A percentile compares a stretch with the other conserved stretches of the same genome.
phyloP scores from a whole-genome alignment of 2,797 vertebrate genomes.

The Zonotrichia albicollis region DNA sequence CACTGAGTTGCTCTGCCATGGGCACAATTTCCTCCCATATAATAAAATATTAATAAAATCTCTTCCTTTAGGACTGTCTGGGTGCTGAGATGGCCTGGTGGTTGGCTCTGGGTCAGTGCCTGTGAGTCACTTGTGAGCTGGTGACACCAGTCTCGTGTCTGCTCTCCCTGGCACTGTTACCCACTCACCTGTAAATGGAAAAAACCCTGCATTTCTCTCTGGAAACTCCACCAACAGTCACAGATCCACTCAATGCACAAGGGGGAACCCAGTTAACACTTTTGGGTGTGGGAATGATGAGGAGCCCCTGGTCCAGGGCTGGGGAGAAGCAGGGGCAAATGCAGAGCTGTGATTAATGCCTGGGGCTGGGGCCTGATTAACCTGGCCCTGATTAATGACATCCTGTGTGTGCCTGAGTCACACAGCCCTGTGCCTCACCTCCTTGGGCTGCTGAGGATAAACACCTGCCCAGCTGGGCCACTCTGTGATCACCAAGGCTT shows the following conservation, averaged over 20 bases:
- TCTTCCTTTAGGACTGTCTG: not conserved
- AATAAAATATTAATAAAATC: not conserved
- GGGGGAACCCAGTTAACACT: not conserved
- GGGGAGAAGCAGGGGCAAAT: not conserved
- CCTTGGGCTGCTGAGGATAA: not conserved
- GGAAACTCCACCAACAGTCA: not conserved
- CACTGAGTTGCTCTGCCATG: not conserved
- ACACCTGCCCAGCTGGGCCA: not conserved
- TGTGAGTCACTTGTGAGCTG: not conserved
- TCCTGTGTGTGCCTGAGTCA: constrained; percentile 30
- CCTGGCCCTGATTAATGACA: constrained; percentile 23
- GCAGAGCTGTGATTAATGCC: not conserved
- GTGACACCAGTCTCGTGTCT: not conserved
- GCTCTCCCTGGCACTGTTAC: not conserved
- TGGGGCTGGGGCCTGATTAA: not conserved
- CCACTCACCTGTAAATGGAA: not conserved
- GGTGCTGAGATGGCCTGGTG: not conserved
- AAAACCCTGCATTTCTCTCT: rapidly evolving
- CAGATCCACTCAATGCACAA: not conserved
- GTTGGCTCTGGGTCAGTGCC: not conserved
- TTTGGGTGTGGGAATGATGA: not conserved
- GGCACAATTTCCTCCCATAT: not conserved
- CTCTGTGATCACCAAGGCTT: not conserved
- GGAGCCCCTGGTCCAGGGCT: not conserved
- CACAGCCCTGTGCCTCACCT: not conserved